Evolutionary conservation across 2,888 invertebrate genomes (phyloP).

Genomic region (Drosophila conformis): DNA sequence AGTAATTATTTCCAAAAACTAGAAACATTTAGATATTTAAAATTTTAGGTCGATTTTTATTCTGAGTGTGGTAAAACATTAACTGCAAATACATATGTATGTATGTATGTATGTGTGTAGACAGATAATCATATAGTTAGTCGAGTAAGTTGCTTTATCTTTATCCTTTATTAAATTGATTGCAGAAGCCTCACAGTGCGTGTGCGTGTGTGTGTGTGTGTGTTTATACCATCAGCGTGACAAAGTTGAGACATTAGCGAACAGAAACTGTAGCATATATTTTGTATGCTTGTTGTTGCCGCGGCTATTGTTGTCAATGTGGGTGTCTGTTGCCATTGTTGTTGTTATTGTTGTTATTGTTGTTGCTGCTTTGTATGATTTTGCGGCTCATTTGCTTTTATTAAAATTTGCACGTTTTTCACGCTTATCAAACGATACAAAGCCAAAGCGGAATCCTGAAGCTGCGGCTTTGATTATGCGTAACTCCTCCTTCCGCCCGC

Average conservation of each 20-base stretch:
- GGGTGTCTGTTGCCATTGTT: slow-evolving; percentile 16
- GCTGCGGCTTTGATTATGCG: slow-evolving; percentile 69
- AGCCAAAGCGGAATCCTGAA: slow-evolving; percentile 36
- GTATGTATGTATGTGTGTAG: neutral
- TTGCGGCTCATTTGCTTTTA: slow-evolving; percentile 78
- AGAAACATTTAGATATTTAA: neutral
- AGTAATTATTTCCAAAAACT: neutral
- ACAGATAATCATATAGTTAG: neutral
- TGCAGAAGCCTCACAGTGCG: neutral
- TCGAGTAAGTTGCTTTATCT: neutral
- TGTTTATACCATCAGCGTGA: slow-evolving; percentile 41
- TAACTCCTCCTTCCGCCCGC: slow-evolving; percentile 7
- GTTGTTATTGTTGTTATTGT: slow-evolving; percentile 6
- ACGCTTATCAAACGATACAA: slow-evolving; percentile 68
- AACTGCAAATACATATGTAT: neutral
- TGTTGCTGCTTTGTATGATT: slow-evolving; percentile 66
- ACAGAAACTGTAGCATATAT: slow-evolving; percentile 59
- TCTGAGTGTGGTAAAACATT: neutral
- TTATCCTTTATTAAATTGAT: neutral
- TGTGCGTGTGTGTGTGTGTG: neutral
- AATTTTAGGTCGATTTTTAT: neutral
- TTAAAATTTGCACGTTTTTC: slow-evolving; percentile 77
- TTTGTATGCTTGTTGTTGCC: slow-evolving; percentile 15
- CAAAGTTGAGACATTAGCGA: slow-evolving; percentile 72
- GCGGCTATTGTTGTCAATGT: slow-evolving; percentile 18